Evolutionary conservation across 2,113 vertebrate genomes (phyloP).

Genomic region (Meles meles): DNA sequence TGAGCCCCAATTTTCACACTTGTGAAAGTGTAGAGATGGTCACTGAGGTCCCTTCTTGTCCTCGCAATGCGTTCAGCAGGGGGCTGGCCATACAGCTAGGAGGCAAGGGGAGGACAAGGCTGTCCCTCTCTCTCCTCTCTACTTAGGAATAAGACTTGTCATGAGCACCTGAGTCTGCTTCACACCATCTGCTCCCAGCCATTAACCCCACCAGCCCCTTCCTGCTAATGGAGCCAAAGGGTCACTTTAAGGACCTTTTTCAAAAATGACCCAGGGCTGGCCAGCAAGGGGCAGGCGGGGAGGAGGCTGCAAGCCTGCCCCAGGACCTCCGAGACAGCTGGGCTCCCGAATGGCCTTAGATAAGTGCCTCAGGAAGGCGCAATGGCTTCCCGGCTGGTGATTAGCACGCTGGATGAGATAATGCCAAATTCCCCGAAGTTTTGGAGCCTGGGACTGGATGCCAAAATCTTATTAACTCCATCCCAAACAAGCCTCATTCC

Average conservation of each 20-base stretch:
- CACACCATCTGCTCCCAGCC: neutral
- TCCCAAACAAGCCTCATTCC: neutral
- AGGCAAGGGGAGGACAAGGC: neutral
- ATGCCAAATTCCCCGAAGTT: slow-evolving; percentile 53
- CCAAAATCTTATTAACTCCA: slow-evolving; percentile 42
- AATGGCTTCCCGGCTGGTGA: slow-evolving; percentile 50
- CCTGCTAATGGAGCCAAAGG: neutral
- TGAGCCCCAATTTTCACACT: neutral
- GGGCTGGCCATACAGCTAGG: neutral
- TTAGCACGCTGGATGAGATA: slow-evolving; percentile 26
- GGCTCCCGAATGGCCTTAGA: neutral
- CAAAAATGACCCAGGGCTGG: neutral
- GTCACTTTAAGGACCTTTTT: neutral
- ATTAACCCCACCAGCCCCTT: neutral
- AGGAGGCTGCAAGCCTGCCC: neutral
- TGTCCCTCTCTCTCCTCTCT: neutral
- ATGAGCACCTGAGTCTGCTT: slow-evolving; percentile 8
- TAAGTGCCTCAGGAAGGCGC: slow-evolving; percentile 48
- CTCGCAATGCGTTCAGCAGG: neutral
- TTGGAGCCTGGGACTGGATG: slow-evolving; percentile 1
- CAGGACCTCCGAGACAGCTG: neutral
- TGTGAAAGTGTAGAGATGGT: neutral
- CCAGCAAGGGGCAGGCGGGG: neutral
- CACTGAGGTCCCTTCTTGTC: neutral
- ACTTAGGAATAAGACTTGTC: neutral